A percentile compares a stretch with the other conserved stretches of the same genome.
These are phyloP conservation scores for Stenodema calcarata DNA, from an alignment of 2,888 invertebrate species.

Conservation along the genomic window DNA sequence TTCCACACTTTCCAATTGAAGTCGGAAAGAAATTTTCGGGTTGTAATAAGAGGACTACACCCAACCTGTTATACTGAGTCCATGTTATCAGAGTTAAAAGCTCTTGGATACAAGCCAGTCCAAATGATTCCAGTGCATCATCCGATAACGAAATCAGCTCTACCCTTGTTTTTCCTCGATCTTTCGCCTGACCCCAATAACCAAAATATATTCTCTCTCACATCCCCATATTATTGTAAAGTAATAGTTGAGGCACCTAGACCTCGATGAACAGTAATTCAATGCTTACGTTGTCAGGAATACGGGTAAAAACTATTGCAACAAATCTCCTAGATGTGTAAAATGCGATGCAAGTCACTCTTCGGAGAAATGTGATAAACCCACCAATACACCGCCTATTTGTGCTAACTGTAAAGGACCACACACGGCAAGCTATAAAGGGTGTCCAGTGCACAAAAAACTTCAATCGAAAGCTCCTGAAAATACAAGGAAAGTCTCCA, in stretches of 20 bases:
- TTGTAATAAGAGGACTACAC: neutral
- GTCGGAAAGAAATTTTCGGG: neutral
- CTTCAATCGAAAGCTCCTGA: neutral
- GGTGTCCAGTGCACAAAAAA: neutral
- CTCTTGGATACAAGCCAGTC: neutral
- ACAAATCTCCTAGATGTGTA: no score
- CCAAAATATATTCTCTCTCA: neutral
- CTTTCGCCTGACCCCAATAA: neutral
- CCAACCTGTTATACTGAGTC: no score
- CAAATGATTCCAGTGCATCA: no score
- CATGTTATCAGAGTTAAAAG: neutral
- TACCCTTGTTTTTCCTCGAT: neutral
- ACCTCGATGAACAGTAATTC: neutral
- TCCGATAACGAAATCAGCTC: neutral
- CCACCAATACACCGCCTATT: no score
- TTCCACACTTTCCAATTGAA: neutral
- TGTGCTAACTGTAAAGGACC: no score
- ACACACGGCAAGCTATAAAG: no score
- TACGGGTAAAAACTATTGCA: neutral
- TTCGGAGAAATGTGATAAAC: no score
- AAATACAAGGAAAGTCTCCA: neutral
- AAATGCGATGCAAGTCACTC: no score
- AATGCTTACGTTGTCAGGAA: neutral
- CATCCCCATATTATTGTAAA: neutral
- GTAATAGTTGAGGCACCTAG: neutral